Evolutionary conservation across 2,113 vertebrate species (phyloP).

Genomic region (Pseudorasbora parva): DNA sequence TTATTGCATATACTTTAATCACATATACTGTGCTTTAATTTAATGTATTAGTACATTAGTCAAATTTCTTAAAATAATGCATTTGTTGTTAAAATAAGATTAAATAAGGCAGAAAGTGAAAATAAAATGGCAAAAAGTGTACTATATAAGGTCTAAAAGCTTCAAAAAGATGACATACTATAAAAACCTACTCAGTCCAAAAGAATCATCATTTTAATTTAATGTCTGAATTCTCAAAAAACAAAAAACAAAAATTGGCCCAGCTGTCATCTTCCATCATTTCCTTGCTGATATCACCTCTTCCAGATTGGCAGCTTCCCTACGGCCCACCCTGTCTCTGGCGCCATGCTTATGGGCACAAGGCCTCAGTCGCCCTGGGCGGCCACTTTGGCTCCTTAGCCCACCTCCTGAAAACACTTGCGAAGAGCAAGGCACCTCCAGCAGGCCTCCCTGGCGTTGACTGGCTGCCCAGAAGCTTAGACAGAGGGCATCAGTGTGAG

Average conservation of each 20-base stretch:
- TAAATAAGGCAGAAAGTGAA: neutral
- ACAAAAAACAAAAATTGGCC: neutral
- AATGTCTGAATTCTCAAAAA: neutral
- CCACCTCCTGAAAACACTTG: conserved; percentile 74
- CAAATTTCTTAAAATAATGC: no score
- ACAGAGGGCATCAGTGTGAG: conserved; percentile 81
- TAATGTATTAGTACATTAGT: no score
- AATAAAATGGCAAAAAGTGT: neutral
- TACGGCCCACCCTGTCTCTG: conserved; percentile 55
- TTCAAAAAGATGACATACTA: neutral
- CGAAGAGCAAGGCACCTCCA: conserved; percentile 74
- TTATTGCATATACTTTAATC: no score
- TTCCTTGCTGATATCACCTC: conserved; percentile 48
- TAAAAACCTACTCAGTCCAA: neutral
- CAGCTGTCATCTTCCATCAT: conserved; percentile 9
- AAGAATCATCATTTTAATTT: neutral
- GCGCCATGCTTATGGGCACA: conserved; percentile 63
- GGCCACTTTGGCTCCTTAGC: conserved; percentile 75
- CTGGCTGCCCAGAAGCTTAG: conserved; percentile 76
- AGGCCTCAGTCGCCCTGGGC: conserved; percentile 73
- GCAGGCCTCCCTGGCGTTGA: conserved; percentile 79
- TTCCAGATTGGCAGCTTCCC: conserved; percentile 64
- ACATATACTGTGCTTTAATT: no score
- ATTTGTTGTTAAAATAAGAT: no score
- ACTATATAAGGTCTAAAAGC: neutral